Evolutionary conservation across 1,140 invertebrate genomes (phyloP), one percentile per base, ranked within the genome.

Genomic region (Drosophila lini): DNA sequence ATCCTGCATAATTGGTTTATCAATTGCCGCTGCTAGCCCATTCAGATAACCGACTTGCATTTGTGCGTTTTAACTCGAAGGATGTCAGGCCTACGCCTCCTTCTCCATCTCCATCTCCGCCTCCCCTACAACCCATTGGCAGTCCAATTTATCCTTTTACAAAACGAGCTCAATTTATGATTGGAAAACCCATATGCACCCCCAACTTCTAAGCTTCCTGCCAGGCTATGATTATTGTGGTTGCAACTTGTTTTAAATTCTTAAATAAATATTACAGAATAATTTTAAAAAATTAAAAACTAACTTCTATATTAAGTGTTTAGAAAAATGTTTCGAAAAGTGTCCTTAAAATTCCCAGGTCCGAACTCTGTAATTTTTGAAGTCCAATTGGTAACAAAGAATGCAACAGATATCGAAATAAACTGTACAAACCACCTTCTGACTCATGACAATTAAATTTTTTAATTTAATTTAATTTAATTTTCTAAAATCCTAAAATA

Each of bases 1-100:
- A 80, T 70, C 56, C 74, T 76, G 81, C 74, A 85, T 81, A 85
- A 85, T 86, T 85, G 81, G 69, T 59, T 74, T 59, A 81, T 78
- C 78, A 85, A 86, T 81, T 85, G 71, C 65, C 9, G 36, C 50
- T 34, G 44, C 55, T 48, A 60, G 36, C 52, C 63, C 58, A 63
- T 65, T 65, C 58, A 63, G 28, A 63, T 63, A 65, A 68, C 19
- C 61, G 47, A 42, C 34, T 50, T 40, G 60, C 44, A 50, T 50
- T 48, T 48, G 32, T 68, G 42, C 31, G 11, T 68, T 65, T 65
- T 68, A 48, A 65, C 61, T 41, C 64, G n/a, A 48, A 64, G 42
- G 44, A 68, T 48, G 55, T 64, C 38, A 34, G 38, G 22, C 36
- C 5, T 4, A 13, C 11, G 4, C 9, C 34, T 11, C 3, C 22